Base-by-base conservation (phyloP, 2,888 invertebrate genomes). In the Acleris emargana region DNA sequence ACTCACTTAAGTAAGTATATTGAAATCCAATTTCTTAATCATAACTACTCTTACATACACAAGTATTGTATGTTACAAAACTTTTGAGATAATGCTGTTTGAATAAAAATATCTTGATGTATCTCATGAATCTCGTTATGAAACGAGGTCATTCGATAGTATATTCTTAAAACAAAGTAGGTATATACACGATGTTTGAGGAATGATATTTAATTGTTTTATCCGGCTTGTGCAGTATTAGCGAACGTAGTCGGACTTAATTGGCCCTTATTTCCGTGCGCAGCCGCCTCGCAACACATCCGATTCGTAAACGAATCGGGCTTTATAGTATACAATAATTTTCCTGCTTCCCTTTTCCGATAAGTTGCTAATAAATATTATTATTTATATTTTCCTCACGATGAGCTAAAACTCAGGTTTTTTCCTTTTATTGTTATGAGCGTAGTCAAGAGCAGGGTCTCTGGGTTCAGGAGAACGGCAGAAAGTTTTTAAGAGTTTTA, bases 261-360 rank as follows among this genome's bases (percentile, higher is more conserved):
- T 64, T 64, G 64, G 59, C 64, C 64, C 64, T 64, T 60, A 60
- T 59, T 55, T 64, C 64, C 64, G 64, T 49, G 49, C 50, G 64
- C 49, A 50, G 43, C 25, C 32, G 64, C 50, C 59, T 51, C 54
- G 64, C 59, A 55, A 55, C 59, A 64, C 64, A 60, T 64, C 54
- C 64, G 59, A 60, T 64, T 59, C 59, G 54, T 50, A 64, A 49
- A 64, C 18, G 49, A 50, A 55, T 59, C 32, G 43, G 22, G 59
- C 42, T 64, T 59, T 64, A 32, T 59, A 25, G 25, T 25, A 45
- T 58, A 59, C 53, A 64, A 60, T 55, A 55, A 55, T 60, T 55
- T 64, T 64, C 64, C 54, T 60, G 50, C 50, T 64, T 60, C 64
- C 59, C 43, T 60, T 63, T 47, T 58, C 47, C 59, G 28, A 64